These are phyloP conservation scores for Platichthys flesus DNA, from an alignment of 2,113 vertebrate genomes.

Conservation along the genomic window DNA sequence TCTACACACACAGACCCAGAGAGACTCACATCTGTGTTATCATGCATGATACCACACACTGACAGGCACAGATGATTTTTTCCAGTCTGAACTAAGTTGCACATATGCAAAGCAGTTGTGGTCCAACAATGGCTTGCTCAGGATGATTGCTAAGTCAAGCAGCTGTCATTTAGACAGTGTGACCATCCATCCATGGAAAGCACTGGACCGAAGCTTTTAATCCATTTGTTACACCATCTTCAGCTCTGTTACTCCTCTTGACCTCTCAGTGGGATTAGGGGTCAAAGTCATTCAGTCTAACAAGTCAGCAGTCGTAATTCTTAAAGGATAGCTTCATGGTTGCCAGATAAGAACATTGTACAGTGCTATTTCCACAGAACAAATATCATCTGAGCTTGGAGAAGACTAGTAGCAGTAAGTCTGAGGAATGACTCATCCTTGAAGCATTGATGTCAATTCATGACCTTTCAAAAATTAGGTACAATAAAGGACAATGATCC, in stretches of 20 bases:
- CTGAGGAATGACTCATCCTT: no score
- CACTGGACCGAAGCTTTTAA: constrained; percentile 10
- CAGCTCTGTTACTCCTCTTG: background rate
- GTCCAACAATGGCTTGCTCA: constrained; percentile 1
- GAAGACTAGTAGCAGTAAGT: background rate
- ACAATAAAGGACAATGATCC: no score
- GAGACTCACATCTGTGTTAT: background rate
- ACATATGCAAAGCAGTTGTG: constrained; percentile 10
- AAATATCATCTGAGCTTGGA: no score
- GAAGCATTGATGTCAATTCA: no score
- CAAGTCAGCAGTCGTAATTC: background rate
- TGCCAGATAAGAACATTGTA: background rate
- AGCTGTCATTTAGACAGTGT: constrained; percentile 10
- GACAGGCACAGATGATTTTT: constrained; percentile 15
- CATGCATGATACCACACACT: background rate
- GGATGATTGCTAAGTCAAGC: constrained; percentile 36
- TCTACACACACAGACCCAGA: background rate
- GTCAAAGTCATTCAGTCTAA: background rate
- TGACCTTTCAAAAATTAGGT: no score
- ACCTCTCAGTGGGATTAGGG: background rate
- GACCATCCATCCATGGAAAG: constrained; percentile 30
- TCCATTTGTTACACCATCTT: background rate
- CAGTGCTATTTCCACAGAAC: background rate
- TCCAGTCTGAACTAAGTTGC: constrained; percentile 1
- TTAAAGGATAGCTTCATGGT: background rate